A percentile compares a stretch with the other conserved stretches of the same genome.
Conservation (phyloP, 1,140 invertebrate genomes). For the Globodera rostochiensis region DNA sequence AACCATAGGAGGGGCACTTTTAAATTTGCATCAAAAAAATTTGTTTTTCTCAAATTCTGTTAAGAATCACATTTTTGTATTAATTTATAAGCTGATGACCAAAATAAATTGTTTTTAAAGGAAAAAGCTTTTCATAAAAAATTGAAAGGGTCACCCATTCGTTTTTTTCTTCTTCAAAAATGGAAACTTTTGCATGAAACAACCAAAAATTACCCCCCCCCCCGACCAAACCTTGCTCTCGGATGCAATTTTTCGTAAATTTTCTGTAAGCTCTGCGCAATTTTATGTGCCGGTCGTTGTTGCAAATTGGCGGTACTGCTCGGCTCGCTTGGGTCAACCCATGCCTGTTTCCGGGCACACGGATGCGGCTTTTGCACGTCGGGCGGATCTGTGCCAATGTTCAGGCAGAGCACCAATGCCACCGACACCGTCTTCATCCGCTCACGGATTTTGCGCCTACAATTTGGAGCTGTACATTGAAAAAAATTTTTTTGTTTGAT, state of each 20-base stretch:
- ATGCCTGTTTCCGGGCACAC: constrained; percentile 91
- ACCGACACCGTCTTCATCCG: constrained; percentile 85
- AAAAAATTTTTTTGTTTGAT: too few species aligned
- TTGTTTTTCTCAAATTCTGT: too few species aligned
- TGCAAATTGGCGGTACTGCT: constrained; percentile 78
- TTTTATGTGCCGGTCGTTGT: constrained; percentile 87
- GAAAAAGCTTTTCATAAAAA: too few species aligned
- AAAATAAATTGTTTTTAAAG: too few species aligned
- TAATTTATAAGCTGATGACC: too few species aligned
- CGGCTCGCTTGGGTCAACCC: constrained; percentile 76
- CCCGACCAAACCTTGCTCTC: constrained; percentile 72
- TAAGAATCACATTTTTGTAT: too few species aligned
- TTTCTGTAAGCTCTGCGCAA: constrained; percentile 86
- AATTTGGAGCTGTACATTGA: background rate
- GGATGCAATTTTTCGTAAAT: constrained; percentile 96
- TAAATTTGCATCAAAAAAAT: too few species aligned
- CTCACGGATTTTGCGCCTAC: constrained; percentile 54
- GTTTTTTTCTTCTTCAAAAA: too few species aligned
- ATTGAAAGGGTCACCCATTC: too few species aligned
- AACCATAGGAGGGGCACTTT: too few species aligned
- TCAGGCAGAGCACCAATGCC: constrained; percentile 92
- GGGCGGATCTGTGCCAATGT: constrained; percentile 97
- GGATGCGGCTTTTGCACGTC: constrained; percentile 95
- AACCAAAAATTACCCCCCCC: too few species aligned
- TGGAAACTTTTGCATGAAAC: too few species aligned